phyloP scores from a whole-genome alignment of 2,113 vertebrate genomes.

The Phrynocephalus versicolor region DNA sequence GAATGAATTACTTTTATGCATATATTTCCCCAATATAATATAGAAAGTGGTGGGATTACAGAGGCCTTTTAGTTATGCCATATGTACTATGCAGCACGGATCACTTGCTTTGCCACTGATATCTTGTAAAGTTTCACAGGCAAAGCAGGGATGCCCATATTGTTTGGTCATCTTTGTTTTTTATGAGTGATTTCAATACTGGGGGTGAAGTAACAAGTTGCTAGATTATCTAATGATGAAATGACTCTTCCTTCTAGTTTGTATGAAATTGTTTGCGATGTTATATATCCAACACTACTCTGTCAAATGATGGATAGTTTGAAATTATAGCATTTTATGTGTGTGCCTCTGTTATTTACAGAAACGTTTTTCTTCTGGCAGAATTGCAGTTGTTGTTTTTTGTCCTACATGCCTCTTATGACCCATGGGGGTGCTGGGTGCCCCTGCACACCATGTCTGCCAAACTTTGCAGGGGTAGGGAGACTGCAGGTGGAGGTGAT shows the following conservation, averaged over 20 bases:
- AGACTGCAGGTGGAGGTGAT: not conserved
- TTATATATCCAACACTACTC: not conserved
- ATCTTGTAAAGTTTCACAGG: constrained; percentile 32
- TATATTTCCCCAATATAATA: accelerated
- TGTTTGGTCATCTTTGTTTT: constrained; percentile 36
- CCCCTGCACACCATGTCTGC: no score
- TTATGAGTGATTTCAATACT: not conserved
- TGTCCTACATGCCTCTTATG: no score
- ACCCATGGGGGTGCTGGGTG: no score
- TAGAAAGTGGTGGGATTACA: not conserved
- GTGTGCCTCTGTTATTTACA: not conserved
- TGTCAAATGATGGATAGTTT: not conserved
- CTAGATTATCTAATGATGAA: not conserved
- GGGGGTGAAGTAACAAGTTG: constrained; percentile 39
- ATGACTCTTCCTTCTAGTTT: not conserved
- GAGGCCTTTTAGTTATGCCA: not conserved
- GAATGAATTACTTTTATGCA: not conserved
- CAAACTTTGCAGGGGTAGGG: no score
- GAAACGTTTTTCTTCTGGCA: not conserved
- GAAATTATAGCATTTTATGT: no score
- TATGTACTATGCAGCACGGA: not conserved
- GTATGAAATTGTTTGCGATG: not conserved
- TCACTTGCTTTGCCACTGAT: constrained; percentile 12
- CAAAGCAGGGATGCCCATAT: constrained; percentile 33
- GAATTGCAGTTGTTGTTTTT: no score